A percentile compares a stretch with the other conserved stretches of the same genome.
phyloP scores from a whole-genome alignment of 2,888 invertebrate species.

The Carterocephalus palaemon region DNA sequence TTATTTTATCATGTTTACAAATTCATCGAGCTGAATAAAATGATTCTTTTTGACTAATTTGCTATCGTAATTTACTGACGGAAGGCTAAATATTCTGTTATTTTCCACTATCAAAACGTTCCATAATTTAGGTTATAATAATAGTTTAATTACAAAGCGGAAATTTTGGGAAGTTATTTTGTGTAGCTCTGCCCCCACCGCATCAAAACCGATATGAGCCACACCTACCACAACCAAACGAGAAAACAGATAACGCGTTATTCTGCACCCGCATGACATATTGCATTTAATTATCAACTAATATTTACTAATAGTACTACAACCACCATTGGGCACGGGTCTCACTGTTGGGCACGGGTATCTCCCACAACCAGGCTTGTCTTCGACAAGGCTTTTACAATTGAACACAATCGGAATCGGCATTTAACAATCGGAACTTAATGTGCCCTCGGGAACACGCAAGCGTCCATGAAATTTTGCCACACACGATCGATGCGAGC shows the following conservation, averaged over 20 bases:
- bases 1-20: too few relatives aligned
- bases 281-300: background rate
- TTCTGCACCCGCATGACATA: background rate
- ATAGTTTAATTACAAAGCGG: constrained; percentile 19
- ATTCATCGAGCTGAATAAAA: too few relatives aligned
- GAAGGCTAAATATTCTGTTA: background rate
- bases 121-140: constrained; percentile 9
- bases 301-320: too few relatives aligned
- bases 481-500: too few relatives aligned
- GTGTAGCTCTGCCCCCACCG: constrained; percentile 1
- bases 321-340: too few relatives aligned
- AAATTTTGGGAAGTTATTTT: constrained; percentile 19
- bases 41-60: background rate
- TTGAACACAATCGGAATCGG: too few relatives aligned
- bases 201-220: constrained; percentile 8
- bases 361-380: too few relatives aligned
- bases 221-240: background rate
- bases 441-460: too few relatives aligned
- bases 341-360: too few relatives aligned
- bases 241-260: background rate
- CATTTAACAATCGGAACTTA: too few relatives aligned
- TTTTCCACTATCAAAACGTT: constrained; percentile 2
- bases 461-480: too few relatives aligned
- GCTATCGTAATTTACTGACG: background rate
- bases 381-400: too few relatives aligned